A percentile compares a stretch with the other conserved stretches of the same genome.
These are phyloP conservation scores for Penaeus monodon DNA, from an alignment of 2,888 invertebrate genomes.

Conservation along the genomic window DNA sequence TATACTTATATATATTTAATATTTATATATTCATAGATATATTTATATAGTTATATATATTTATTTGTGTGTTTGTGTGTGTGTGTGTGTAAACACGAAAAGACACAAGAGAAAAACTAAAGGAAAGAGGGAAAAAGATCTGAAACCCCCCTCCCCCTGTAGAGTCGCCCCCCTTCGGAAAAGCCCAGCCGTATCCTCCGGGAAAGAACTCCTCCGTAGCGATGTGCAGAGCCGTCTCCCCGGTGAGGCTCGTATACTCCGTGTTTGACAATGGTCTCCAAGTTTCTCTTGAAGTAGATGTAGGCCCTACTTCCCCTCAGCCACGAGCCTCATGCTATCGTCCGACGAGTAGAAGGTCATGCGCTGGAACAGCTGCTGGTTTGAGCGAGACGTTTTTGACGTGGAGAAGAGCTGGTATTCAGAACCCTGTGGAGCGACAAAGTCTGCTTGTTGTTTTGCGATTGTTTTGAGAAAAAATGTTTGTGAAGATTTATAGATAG, in stretches of 20 bases:
- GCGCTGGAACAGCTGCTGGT: conserved; percentile 50
- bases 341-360: conserved; percentile 56
- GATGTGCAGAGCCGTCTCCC: conserved; percentile 52
- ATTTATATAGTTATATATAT: too few relatives aligned
- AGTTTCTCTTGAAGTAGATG: conserved; percentile 61
- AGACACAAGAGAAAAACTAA: too few relatives aligned
- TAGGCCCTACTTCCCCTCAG: conserved; percentile 57
- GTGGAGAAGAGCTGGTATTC: conserved; percentile 63
- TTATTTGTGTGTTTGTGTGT: too few relatives aligned
- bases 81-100: too few relatives aligned
- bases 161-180: background rate
- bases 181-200: conserved; percentile 62
- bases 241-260: conserved; percentile 42
- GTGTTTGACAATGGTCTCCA: conserved; percentile 54
- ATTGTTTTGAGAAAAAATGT: too few relatives aligned
- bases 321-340: conserved; percentile 60
- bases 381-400: conserved; percentile 57
- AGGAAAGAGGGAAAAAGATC: too few relatives aligned
- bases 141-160: too few relatives aligned
- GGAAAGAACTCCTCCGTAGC: conserved; percentile 61
- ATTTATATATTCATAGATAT: too few relatives aligned
- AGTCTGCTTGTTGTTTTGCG: background rate
- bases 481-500: too few relatives aligned
- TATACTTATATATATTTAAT: too few relatives aligned
- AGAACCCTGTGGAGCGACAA: conserved; percentile 41